Conservation (phyloP, 2,888 invertebrate species). For the Epinotia bilunana region DNA sequence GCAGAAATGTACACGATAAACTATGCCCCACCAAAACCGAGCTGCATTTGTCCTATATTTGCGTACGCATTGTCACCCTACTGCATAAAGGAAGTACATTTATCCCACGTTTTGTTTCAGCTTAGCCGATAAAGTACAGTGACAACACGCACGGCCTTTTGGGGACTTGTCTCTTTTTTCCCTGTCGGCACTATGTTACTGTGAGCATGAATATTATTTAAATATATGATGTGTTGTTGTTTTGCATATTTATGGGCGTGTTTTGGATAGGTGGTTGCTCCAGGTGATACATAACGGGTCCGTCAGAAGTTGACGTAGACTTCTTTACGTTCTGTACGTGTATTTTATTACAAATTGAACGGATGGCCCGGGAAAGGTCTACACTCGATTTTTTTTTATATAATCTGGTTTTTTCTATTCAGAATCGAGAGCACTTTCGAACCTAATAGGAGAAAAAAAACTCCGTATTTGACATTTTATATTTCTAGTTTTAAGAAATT, state of each 20-base stretch:
- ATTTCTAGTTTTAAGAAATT: no score
- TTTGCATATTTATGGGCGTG: slow-evolving; percentile 39
- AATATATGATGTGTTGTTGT: slow-evolving; percentile 34
- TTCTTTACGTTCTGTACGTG: not conserved
- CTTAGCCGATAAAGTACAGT: slow-evolving; percentile 43
- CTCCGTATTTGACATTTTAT: no score
- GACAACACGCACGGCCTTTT: slow-evolving; percentile 40
- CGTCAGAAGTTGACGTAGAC: not conserved
- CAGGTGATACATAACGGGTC: slow-evolving; percentile 19
- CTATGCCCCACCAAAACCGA: slow-evolving; percentile 33
- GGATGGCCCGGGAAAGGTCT: no score
- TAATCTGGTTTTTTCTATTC: no score
- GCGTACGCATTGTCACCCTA: slow-evolving; percentile 42
- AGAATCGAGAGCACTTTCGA: no score
- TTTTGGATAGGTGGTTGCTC: slow-evolving; percentile 26
- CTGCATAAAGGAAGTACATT: slow-evolving; percentile 43
- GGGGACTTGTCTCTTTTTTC: slow-evolving; percentile 38
- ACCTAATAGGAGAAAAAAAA: no score
- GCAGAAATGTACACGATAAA: slow-evolving; percentile 20
- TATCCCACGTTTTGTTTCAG: slow-evolving; percentile 42
- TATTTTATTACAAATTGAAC: no score
- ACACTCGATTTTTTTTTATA: no score
- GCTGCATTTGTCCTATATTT: slow-evolving; percentile 39
- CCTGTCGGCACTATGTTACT: slow-evolving; percentile 36
- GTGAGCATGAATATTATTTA: slow-evolving; percentile 39